Evolutionary conservation across 2,797 vertebrate species (phyloP), one percentile per base, ranked within the genome.

Genomic region (Vultur gryphus): DNA sequence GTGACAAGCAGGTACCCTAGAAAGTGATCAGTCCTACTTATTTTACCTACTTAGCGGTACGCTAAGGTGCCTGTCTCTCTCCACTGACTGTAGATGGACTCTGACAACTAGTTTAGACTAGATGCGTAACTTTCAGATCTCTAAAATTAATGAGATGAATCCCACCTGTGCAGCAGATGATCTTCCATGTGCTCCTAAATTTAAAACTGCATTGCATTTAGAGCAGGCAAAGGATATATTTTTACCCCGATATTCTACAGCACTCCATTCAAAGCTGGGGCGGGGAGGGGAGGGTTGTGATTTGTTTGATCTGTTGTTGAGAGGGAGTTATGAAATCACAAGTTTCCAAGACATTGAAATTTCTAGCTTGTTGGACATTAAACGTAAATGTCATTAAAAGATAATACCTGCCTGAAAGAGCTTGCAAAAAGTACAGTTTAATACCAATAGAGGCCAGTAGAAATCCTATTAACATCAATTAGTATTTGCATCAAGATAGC

Each of bases 391-490:
- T 13, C 51, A 65, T 65, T 92, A 76, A 84, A 90, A 72, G 59
- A 77, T 54, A 81, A 55, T 49, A 81, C 13, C 49, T 94, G 49
- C 20, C 55, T 69, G 29, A 81, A 81, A 77, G 28, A 64, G 12
- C 33, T 58, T 62, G 8, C 21, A 71, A 83, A 83, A 71, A 10
- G 5, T 28, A 13, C 15, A 61, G 31, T 71, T 79, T 76, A 89
- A 66, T 39, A 62, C 4, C 52, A 43, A 18, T 13, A 48, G n/a
- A 89, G 89, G 39, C 6, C 35, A 75, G 88, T 9, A 83, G 43
- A 65, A 85, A 89, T 41, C 69, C 48, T 76, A 71, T 66, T 83
- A 86, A 75, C n/a, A 83, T 93, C 82, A 76, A 66, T 76, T 84
- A 80, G 25, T 43, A 39, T 39, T 76, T 87, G 20, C 52, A 66